Evolutionary conservation across 2,888 invertebrate genomes (phyloP), one percentile per base, ranked within the genome.

Genomic region (Dolichomitus sp.): DNA sequence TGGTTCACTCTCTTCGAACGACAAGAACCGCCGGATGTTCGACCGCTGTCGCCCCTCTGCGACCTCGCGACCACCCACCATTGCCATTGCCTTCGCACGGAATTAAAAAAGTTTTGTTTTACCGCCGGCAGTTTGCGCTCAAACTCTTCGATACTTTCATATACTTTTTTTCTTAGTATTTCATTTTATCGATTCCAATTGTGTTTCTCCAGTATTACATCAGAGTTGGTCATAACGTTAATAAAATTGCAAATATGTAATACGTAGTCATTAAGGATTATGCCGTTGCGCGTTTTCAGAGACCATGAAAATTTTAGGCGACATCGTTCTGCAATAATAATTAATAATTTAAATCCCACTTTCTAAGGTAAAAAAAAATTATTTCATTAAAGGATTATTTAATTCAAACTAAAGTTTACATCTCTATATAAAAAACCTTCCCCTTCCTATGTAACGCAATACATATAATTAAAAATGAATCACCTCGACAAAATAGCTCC

Each of bases 81-180:
- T 76, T 79, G 78, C 79, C 79, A 76, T 83, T 72, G 83, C 68
- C 30, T 59, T 81, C 73, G 73, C 69, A 72, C 81, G 80, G 80
- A 86, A 84, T 86, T 86, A 86, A 84, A 86, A 86, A 86, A 86
- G 80, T 84, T 84, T 84, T 82, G 84, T 81, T 86, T 83, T 81
- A 86, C 80, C 75, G 80, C 57, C 66, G 81, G 84, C 73, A 80
- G 72, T 80, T 80, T 54, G 80, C 45, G 80, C 61, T 80, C 79
- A 52, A 77, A 76, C 75, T 74, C 74, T 80, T 57, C 59, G 66
- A 77, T 83, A 70, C 48, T 75, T 74, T 72, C 27, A 70, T 80
- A 78, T 61, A 61, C 42, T 63, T 69, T 78, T 61, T 69, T 74
- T 77, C 76, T 52, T 48, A 7, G 48, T 30, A 73, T 70, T 75